phyloP scores from a whole-genome alignment of 2,888 invertebrate genomes.

The Magallana nippona region DNA sequence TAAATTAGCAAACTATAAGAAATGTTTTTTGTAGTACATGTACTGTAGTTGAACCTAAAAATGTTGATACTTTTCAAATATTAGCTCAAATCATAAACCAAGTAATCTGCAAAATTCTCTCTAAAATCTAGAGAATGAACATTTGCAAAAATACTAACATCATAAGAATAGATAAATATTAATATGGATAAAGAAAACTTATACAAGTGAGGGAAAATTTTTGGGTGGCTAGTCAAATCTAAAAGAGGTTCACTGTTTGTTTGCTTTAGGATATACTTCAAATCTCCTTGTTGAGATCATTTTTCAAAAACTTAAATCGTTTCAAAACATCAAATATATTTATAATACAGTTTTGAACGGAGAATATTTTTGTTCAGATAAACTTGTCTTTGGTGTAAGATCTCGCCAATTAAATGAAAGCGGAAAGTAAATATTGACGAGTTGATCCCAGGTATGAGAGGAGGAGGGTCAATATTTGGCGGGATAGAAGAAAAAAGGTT shows the following conservation, averaged over 20 bases:
- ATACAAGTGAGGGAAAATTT: background rate
- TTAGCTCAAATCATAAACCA: background rate
- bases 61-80: background rate
- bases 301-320: constrained; percentile 27
- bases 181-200: background rate
- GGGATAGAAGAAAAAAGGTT: constrained; percentile 41
- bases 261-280: constrained; percentile 2
- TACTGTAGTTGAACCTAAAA: too few species aligned
- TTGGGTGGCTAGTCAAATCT: background rate
- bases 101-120: background rate
- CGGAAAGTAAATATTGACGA: constrained; percentile 32
- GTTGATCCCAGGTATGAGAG: constrained; percentile 20
- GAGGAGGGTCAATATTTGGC: constrained; percentile 39
- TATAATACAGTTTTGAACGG: constrained; percentile 21
- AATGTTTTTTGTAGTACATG: too few species aligned
- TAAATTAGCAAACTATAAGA: too few species aligned
- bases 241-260: constrained; percentile 10
- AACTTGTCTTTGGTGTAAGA: constrained; percentile 38
- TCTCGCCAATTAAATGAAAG: constrained; percentile 33
- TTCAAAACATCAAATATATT: constrained; percentile 32
- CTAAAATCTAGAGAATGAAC: background rate
- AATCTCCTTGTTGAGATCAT: constrained; percentile 33
- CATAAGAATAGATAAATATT: background rate
- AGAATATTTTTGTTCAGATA: constrained; percentile 14
- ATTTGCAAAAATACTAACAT: background rate